A percentile compares a stretch with the other conserved stretches of the same genome.
These are phyloP conservation scores for Corythornis madagascariensis DNA, from an alignment of 2,113 vertebrate genomes.

Conservation along the genomic window DNA sequence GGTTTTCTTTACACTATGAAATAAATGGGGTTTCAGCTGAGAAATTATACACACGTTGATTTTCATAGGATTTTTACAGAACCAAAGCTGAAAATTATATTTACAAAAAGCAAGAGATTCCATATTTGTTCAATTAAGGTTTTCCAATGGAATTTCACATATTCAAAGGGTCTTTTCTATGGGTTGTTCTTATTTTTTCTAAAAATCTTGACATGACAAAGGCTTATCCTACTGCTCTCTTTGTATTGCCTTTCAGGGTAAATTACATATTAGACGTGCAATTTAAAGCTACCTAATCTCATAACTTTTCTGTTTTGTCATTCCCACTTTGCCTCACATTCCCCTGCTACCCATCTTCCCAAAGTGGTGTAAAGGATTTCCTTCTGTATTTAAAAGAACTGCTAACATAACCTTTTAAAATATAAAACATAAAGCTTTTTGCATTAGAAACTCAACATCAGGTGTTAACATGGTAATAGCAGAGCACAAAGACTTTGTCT, in stretches of 20 bases:
- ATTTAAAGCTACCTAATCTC: background rate
- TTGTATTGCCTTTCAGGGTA: background rate
- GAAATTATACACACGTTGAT: background rate
- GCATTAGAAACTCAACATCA: background rate
- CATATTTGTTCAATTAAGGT: background rate
- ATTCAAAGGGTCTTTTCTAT: background rate
- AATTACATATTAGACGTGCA: background rate
- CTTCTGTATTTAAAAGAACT: background rate
- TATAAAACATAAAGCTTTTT: background rate
- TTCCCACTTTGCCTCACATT: background rate
- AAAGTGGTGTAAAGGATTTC: background rate
- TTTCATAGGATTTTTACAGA: background rate
- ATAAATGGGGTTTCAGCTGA: background rate
- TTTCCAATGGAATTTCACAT: background rate
- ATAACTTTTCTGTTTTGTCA: background rate
- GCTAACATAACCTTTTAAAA: background rate
- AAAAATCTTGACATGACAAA: background rate
- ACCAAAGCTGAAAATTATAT: background rate
- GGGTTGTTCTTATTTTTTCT: background rate
- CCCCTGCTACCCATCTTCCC: background rate
- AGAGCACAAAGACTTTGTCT: background rate
- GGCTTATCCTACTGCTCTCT: background rate
- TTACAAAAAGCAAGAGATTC: background rate
- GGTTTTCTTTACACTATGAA: background rate
- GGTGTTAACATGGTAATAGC: background rate